A percentile compares a stretch with the other conserved stretches of the same genome.
Evolutionary conservation across 2,797 vertebrate species (phyloP).

Genomic region (Typhlichthys eigenmanni): DNA sequence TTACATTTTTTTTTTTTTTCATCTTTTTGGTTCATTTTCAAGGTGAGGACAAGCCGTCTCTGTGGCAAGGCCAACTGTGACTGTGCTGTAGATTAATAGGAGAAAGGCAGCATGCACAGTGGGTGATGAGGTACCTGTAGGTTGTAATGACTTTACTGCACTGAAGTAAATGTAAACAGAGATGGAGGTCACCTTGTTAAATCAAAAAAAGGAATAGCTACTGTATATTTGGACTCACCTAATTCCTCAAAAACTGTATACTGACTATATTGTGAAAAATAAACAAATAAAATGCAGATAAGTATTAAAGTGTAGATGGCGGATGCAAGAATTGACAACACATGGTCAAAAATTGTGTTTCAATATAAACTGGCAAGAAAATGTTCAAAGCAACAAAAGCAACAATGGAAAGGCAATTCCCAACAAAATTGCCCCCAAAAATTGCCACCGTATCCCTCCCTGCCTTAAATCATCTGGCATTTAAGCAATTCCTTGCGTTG

Average conservation of each 20-base stretch:
- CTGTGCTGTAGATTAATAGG: slow-evolving; percentile 52
- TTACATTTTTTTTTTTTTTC: slow-evolving; percentile 42
- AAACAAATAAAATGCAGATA: neutral
- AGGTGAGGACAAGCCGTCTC: slow-evolving; percentile 53
- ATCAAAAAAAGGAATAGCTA: neutral
- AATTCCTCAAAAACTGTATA: neutral
- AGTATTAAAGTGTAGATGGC: neutral
- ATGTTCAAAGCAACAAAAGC: neutral
- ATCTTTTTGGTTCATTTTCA: slow-evolving; percentile 19
- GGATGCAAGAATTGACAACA: neutral
- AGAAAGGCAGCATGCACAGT: slow-evolving; percentile 23
- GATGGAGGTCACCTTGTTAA: slow-evolving; percentile 19
- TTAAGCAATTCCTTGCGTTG: neutral
- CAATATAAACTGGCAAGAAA: neutral
- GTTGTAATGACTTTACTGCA: slow-evolving; percentile 41
- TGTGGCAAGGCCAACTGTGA: slow-evolving; percentile 14
- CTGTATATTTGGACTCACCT: neutral
- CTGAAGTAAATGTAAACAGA: slow-evolving; percentile 15
- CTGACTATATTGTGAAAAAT: neutral
- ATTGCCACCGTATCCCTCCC: neutral
- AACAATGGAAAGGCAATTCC: neutral
- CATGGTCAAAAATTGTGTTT: neutral
- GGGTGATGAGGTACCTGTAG: slow-evolving; percentile 26
- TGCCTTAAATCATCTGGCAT: neutral
- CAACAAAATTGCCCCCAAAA: neutral